These are phyloP conservation scores for Siderastrea siderea DNA, from an alignment of 92 coral and sea anemone species.

Conservation along the genomic window DNA sequence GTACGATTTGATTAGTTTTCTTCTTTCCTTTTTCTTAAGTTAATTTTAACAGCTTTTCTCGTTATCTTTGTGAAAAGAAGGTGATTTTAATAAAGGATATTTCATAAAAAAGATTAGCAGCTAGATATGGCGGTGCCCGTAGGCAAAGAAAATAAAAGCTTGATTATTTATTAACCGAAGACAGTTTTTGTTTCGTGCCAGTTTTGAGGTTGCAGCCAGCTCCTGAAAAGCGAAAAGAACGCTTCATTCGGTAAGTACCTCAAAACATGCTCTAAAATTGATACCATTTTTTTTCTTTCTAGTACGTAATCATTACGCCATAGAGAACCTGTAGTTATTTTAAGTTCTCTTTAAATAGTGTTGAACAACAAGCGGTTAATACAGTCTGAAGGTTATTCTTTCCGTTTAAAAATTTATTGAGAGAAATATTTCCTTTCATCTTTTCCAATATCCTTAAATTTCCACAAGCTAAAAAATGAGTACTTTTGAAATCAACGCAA, in stretches of 20 bases:
- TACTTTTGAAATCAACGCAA: too few species aligned
- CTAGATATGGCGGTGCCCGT: not conserved
- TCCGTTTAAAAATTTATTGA: too few species aligned
- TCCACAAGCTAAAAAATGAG: too few species aligned
- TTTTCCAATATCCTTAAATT: too few species aligned
- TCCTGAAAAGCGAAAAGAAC: not conserved
- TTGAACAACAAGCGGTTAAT: too few species aligned
- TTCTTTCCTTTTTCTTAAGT: not conserved
- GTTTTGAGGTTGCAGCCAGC: not conserved
- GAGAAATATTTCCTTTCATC: too few species aligned
- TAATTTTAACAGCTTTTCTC: not conserved
- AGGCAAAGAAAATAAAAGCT: not conserved
- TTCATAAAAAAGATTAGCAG: not conserved
- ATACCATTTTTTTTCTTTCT: not conserved
- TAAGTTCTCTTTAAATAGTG: too few species aligned
- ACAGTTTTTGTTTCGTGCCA: not conserved
- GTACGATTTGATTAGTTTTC: constrained; percentile 14
- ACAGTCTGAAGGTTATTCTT: too few species aligned
- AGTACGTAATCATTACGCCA: not conserved
- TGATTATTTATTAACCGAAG: not conserved
- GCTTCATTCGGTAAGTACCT: not conserved
- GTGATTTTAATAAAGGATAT: constrained; percentile 10
- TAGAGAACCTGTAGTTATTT: not conserved
- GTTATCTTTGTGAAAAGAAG: constrained; percentile 1
- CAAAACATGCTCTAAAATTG: not conserved